phyloP scores from a whole-genome alignment of 2,888 invertebrate genomes.

The Sphaerophoria rueppellii region DNA sequence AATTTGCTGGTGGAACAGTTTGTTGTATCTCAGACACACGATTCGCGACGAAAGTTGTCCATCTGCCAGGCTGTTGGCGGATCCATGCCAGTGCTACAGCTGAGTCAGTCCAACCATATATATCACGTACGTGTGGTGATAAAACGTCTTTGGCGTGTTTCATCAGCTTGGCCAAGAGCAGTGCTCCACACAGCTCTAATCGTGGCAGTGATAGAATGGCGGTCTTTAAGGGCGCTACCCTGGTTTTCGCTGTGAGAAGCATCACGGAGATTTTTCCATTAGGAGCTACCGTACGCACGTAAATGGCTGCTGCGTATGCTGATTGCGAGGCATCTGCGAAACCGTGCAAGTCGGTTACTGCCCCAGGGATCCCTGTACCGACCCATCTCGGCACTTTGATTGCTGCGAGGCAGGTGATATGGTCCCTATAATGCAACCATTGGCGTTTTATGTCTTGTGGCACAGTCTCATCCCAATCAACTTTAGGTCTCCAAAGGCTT shows the following conservation, averaged over 20 bases:
- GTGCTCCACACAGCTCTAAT: slow-evolving; percentile 21
- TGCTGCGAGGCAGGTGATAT: slow-evolving; percentile 15
- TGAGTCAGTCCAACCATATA: slow-evolving; percentile 23
- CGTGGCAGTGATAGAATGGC: slow-evolving; percentile 23
- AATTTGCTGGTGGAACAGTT: no score
- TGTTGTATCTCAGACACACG: no score
- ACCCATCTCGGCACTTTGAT: slow-evolving; percentile 15
- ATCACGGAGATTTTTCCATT: not conserved
- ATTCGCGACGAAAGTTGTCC: slow-evolving; percentile 20
- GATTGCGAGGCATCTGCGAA: slow-evolving; percentile 1
- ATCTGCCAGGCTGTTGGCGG: slow-evolving; percentile 19
- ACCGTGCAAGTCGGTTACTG: not conserved
- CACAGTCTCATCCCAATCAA: slow-evolving; percentile 23
- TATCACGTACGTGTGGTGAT: not conserved
- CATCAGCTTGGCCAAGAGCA: slow-evolving; percentile 9
- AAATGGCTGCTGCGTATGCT: slow-evolving; percentile 1
- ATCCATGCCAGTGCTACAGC: slow-evolving; percentile 9
- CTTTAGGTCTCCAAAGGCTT: slow-evolving; percentile 27
- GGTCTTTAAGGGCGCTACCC: not conserved
- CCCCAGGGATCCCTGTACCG: slow-evolving; percentile 7
- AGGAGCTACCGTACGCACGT: slow-evolving; percentile 2
- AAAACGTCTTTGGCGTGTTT: slow-evolving; percentile 4
- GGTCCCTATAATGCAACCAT: slow-evolving; percentile 2
- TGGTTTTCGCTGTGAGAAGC: not conserved
- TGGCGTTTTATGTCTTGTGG: slow-evolving; percentile 4